Base-by-base conservation (phyloP, 2,113 vertebrate species). In the Orientallactaga bullata region DNA sequence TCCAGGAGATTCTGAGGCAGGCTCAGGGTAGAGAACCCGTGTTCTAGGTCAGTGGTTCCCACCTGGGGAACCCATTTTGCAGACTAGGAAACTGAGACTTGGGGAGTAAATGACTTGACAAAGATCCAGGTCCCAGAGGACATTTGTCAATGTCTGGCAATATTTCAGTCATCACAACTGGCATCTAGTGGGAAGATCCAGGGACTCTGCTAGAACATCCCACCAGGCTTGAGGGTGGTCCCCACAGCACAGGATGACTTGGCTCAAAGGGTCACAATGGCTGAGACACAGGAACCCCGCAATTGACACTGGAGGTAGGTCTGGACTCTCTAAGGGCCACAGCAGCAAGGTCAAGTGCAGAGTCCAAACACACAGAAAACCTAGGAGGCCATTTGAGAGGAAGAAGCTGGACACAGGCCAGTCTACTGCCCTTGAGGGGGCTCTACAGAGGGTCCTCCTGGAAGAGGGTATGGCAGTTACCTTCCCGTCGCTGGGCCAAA, bases 161-260 rank as follows among this genome's bases (percentile, higher is more conserved):
- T 10, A 10, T 13, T 74, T 32, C 7, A 42, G 69, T 76, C 7
- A 11, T 55, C 11, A 74, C 13, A 30, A 28, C 1, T 15, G 72
- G 39, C 30, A 21, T 17, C 37, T 1, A 26, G 90, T 47, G 51
- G 51, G 7, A 2, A 37, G 69, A 20, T 12, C 12, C 65, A 16
- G 55, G 42, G 74, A 65, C 1, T 37, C 72, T 12, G 3, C 32
- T 30, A 11, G n/a, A 18, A 11, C 24, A 32, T 1, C 3, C 69
- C 5, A 0, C 2, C 4, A 0, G 7, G 78, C 47, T 76, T 24
- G 4, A 12, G 55, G 24, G 24, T 8, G 2, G 12, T 20, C 0
- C 32, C 7, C 17, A 9, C 16, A 1, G 6, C 60, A 16, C 73
- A 39, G 68, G 58, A 2, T 0, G 1, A 10, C 2, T 61, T 0